A percentile compares a stretch with the other conserved stretches of the same genome.
Evolutionary conservation across 2,797 vertebrate genomes (phyloP).

Genomic region (Geotrypetes seraphini): DNA sequence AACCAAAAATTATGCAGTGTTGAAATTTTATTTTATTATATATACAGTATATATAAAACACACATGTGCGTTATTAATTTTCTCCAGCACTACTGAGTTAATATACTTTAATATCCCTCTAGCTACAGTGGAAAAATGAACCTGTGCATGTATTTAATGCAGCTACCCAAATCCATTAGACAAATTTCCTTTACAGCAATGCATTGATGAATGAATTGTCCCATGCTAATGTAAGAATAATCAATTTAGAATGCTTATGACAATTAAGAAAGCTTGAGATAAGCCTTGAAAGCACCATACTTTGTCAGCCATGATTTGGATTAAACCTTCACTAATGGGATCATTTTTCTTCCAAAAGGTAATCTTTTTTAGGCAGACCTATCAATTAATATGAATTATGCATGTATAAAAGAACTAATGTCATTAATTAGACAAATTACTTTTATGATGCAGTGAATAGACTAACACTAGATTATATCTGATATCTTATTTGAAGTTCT

Average conservation of each 20-base stretch:
- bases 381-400: constrained; percentile 99
- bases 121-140: constrained; percentile 71
- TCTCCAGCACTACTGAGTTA: constrained; percentile 55
- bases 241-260: constrained; percentile 91
- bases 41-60: constrained; percentile 60
- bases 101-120: constrained; percentile 63
- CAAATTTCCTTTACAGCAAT: constrained; percentile 61
- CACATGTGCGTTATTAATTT: constrained; percentile 48
- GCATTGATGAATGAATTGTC: constrained; percentile 82
- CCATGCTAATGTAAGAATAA: constrained; percentile 73
- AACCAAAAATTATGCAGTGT: constrained; percentile 68
- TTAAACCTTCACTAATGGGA: constrained; percentile 89
- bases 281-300: constrained; percentile 69
- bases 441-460: constrained; percentile 75
- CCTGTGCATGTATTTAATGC: constrained; percentile 57
- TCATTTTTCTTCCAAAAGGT: constrained; percentile 91
- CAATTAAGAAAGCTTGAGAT: constrained; percentile 76
- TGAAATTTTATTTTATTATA: constrained; percentile 68
- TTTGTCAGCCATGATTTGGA: constrained; percentile 95
- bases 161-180: constrained; percentile 65
- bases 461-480: constrained; percentile 60
- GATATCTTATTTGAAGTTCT: constrained; percentile 45
- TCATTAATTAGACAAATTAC: constrained; percentile 98
- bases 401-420: constrained; percentile 88
- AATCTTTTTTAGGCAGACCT: constrained; percentile 76